Conservation (phyloP, 2,113 vertebrate genomes). For the Pan paniscus region DNA sequence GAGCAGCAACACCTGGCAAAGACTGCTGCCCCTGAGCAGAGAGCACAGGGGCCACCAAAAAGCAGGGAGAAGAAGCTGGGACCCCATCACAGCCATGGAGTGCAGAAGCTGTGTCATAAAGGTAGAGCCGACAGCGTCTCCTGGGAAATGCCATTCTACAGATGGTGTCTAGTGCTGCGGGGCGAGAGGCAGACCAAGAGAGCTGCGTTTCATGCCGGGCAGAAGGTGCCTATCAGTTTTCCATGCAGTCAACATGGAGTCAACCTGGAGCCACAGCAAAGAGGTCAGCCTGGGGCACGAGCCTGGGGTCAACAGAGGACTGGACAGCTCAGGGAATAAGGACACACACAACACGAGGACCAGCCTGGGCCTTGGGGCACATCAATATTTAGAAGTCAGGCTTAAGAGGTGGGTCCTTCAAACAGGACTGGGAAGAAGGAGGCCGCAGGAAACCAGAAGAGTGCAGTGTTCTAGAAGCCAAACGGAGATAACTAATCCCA, state of each 20-base stretch:
- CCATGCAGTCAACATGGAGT: too few species aligned
- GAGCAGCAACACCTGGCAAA: neutral
- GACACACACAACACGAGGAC: neutral
- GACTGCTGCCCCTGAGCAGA: neutral
- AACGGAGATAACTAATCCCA: neutral
- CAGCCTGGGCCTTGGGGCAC: neutral
- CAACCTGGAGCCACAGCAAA: neutral
- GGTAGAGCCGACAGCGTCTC: fast-evolving
- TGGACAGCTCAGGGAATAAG: neutral
- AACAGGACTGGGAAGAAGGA: neutral
- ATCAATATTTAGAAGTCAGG: neutral
- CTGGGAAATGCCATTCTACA: neutral
- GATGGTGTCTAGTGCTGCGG: fast-evolving
- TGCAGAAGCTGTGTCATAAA: neutral
- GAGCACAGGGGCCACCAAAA: fast-evolving
- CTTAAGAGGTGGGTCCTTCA: neutral
- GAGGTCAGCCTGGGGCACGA: neutral
- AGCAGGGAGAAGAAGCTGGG: neutral
- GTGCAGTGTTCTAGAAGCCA: neutral
- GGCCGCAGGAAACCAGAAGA: neutral
- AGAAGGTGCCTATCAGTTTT: too few species aligned
- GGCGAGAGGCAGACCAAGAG: neutral
- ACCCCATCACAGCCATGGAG: neutral
- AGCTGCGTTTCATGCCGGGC: neutral
- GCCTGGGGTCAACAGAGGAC: neutral